A percentile compares a stretch with the other conserved stretches of the same genome.
Evolutionary conservation across 2,888 invertebrate genomes (phyloP).

Genomic region (Troides helena): DNA sequence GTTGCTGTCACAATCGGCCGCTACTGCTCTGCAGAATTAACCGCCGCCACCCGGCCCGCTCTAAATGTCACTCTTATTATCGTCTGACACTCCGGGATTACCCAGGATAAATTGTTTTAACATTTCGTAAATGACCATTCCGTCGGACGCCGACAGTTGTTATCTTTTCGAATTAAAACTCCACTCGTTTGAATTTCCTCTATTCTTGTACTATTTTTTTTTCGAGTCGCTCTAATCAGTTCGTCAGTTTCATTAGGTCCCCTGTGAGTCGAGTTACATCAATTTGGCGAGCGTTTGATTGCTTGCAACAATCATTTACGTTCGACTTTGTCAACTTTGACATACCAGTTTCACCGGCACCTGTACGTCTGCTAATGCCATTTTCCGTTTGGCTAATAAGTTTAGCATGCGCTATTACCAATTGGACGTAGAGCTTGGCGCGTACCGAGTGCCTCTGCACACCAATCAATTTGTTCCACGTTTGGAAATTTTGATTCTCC

Average conservation of each 20-base stretch:
- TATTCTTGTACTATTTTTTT: slow-evolving; percentile 42
- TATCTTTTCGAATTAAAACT: slow-evolving; percentile 68
- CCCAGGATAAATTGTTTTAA: slow-evolving; percentile 78
- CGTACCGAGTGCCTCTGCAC: slow-evolving; percentile 61
- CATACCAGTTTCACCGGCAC: slow-evolving; percentile 63
- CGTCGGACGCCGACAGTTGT: slow-evolving; percentile 63
- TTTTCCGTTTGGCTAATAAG: slow-evolving; percentile 79
- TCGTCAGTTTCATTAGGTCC: slow-evolving; percentile 53
- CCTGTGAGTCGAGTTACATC: slow-evolving; percentile 48
- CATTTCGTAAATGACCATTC: slow-evolving; percentile 66
- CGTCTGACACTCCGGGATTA: slow-evolving; percentile 77
- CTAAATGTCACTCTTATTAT: slow-evolving; percentile 80
- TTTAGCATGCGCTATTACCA: slow-evolving; percentile 79
- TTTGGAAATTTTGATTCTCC: slow-evolving; percentile 74
- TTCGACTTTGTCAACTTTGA: slow-evolving; percentile 70
- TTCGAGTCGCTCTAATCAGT: slow-evolving; percentile 45
- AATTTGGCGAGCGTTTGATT: slow-evolving; percentile 69
- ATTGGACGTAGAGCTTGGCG: slow-evolving; percentile 69
- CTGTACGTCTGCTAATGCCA: slow-evolving; percentile 72
- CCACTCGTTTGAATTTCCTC: slow-evolving; percentile 46
- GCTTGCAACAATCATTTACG: slow-evolving; percentile 75
- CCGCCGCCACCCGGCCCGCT: slow-evolving; percentile 61
- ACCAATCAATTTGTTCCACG: slow-evolving; percentile 76
- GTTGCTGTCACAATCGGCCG: slow-evolving; percentile 73
- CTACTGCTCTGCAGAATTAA: slow-evolving; percentile 74